Evolutionary conservation across 1,140 invertebrate species (phyloP), one percentile per base, ranked within the genome.

Genomic region (Eupeodes corollae): DNA sequence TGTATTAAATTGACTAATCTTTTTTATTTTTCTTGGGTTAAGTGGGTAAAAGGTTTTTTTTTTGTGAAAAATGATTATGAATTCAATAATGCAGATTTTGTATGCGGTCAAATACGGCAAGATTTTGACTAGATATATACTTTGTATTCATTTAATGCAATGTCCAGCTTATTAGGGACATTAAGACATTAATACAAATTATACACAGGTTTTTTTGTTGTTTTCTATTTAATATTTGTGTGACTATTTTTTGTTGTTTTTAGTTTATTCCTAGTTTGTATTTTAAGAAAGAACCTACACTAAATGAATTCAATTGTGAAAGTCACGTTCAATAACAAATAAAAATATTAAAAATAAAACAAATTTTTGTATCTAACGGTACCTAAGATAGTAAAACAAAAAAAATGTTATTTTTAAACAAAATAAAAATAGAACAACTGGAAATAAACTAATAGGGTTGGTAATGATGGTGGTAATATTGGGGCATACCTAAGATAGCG

Each of bases 401-500:
- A 26, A 26, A 26, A 26, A 26, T 26, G 3, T 26, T 26, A 30
- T n/a, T n/a, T 33, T 31, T 37, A 14, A 37, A 3, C 3, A n/a
- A 37, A 37, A 37, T 5, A 37, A 14, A 15, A 44, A 32, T 19
- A 10, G 8, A 19, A 33, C 32, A 14, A 32, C 6, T 44, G 30
- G 19, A 42, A 42, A 42, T 6, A 35, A 35, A 35, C 12, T n/a
- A n/a, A n/a, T 35, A n/a, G 35, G 16, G 9, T 14, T 35, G 35
- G 31, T 66, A 66, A 55, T 65, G 61, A 35, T 55, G 59, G 54
- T 65, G 65, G 47, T 67, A 67, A 53, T 43, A 48, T 37, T 53
- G 64, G 58, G 49, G 70, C 71, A 70, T 66, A 75, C 89, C 93
- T 70, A 98, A 78, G 67, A 98, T 94, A 64, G 92, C 93, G 64